A percentile compares a stretch with the other conserved stretches of the same genome.
Conservation (phyloP, 2,797 vertebrate genomes). For the Lemur catta region DNA sequence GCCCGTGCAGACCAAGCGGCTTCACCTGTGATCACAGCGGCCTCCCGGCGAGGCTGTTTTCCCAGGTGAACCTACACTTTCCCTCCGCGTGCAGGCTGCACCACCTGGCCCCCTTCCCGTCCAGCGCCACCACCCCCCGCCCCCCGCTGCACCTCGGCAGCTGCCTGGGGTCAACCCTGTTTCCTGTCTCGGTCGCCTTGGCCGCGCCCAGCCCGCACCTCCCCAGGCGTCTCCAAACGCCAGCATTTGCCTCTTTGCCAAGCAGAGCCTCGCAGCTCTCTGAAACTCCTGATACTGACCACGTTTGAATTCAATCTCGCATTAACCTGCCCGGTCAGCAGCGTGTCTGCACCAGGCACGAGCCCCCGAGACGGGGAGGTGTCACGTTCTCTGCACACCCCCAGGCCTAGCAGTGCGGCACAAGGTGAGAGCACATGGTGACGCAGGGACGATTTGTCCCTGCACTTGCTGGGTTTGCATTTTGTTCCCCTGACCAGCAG, state of each 20-base stretch:
- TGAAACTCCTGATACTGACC: neutral
- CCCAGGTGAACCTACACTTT: neutral
- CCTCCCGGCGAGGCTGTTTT: neutral
- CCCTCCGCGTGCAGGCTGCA: accelerated
- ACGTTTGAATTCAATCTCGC: neutral
- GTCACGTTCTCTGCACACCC: neutral
- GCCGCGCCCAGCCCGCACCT: neutral
- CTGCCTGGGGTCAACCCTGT: neutral
- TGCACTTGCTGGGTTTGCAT: neutral
- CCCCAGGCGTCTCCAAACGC: neutral
- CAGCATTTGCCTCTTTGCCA: neutral
- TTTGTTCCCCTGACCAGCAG: too few relatives aligned
- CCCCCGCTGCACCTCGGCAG: neutral
- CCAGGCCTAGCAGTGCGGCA: neutral
- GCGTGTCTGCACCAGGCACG: neutral
- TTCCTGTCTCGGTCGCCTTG: accelerated
- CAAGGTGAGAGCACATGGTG: accelerated
- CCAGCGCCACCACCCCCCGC: neutral
- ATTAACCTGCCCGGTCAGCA: neutral
- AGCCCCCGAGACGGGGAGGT: neutral
- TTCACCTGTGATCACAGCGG: accelerated
- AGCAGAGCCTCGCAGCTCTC: neutral
- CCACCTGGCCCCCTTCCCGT: neutral
- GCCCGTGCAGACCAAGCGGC: accelerated
- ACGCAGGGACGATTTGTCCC: neutral